These are phyloP conservation scores for Patiria miniata DNA, from an alignment of 35 echinoderm and acorn worm species.

Conservation along the genomic window DNA sequence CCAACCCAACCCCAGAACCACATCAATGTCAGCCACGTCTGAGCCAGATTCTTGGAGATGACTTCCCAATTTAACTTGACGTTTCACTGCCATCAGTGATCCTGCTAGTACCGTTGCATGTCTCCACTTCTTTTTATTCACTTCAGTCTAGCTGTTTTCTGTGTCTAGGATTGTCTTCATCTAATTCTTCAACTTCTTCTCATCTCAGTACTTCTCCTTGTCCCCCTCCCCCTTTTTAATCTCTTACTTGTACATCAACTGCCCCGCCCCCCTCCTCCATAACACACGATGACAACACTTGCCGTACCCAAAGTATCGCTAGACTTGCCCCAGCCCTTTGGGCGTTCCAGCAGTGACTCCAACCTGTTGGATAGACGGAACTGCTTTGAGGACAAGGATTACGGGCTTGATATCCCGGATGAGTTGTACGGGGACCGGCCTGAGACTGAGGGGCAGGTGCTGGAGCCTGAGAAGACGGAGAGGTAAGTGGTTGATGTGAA, in stretches of 20 bases:
- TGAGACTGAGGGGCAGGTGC: neutral
- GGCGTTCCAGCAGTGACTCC: constrained; percentile 15
- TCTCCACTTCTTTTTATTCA: too few species aligned
- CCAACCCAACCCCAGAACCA: too few species aligned
- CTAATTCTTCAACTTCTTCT: too few species aligned
- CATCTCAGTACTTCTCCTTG: too few species aligned
- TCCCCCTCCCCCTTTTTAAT: neutral
- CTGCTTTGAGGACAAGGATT: neutral
- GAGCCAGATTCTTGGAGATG: too few species aligned
- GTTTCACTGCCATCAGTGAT: too few species aligned
- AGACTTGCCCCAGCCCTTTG: constrained; percentile 2
- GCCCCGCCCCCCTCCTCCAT: neutral
- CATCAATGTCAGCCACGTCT: too few species aligned
- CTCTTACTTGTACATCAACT: neutral
- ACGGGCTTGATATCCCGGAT: neutral
- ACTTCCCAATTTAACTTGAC: too few species aligned
- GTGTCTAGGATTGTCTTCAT: too few species aligned
- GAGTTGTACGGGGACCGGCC: neutral
- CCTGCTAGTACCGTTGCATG: too few species aligned
- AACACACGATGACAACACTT: neutral
- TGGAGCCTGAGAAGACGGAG: neutral
- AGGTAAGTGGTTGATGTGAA: neutral
- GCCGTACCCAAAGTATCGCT: neutral
- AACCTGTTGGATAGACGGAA: neutral
- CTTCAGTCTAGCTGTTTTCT: too few species aligned